Conservation (phyloP, 2,113 vertebrate species). For the Leiothrix lutea region DNA sequence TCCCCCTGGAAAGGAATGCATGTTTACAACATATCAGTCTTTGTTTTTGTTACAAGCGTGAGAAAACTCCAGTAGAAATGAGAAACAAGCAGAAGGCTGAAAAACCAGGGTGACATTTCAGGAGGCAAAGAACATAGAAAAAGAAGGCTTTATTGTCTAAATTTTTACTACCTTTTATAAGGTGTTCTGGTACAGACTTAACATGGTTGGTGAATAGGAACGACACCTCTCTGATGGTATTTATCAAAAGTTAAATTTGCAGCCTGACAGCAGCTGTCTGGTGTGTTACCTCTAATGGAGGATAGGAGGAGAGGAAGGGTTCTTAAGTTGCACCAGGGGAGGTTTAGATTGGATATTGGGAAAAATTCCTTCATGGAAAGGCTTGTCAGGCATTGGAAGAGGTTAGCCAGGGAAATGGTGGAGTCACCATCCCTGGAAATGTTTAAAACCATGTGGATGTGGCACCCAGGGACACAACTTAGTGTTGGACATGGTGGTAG, state of each 20-base stretch:
- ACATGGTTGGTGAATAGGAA: no score
- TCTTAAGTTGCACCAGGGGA: neutral
- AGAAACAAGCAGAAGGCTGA: no score
- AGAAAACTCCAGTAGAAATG: no score
- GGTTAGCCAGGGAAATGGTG: neutral
- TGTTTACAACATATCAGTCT: no score
- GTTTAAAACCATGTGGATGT: neutral
- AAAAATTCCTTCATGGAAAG: neutral
- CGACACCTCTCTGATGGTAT: no score
- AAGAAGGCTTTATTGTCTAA: no score
- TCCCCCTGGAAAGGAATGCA: no score
- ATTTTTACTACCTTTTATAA: no score
- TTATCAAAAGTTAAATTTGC: neutral
- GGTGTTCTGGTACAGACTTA: no score
- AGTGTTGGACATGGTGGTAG: neutral
- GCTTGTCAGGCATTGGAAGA: neutral
- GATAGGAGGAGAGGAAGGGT: accelerated
- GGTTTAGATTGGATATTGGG: neutral
- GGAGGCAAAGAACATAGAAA: no score
- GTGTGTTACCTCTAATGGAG: neutral
- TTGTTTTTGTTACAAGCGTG: no score
- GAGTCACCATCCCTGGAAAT: neutral
- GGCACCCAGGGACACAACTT: accelerated
- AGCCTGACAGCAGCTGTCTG: neutral
- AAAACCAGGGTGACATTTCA: no score